Evolutionary conservation across 2,888 invertebrate genomes (phyloP).

Genomic region (Parnassius smintheus): DNA sequence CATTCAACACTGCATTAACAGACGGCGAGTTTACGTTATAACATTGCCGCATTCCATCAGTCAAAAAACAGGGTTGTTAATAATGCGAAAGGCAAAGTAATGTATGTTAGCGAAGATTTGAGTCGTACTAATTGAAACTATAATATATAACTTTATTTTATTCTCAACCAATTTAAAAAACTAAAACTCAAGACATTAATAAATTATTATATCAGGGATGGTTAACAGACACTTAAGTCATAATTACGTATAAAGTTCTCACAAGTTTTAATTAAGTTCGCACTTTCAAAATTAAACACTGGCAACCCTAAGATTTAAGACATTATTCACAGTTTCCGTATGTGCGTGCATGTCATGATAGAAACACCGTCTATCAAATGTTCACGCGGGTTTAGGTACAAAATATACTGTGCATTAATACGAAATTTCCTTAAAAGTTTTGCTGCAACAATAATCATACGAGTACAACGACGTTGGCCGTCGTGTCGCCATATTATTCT

Average conservation of each 20-base stretch:
- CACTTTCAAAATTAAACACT: not conserved
- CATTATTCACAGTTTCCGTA: conserved; percentile 18
- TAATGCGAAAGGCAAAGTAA: not conserved
- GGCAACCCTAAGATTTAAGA: conserved; percentile 11
- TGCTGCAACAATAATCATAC: conserved; percentile 4
- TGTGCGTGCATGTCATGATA: conserved; percentile 7
- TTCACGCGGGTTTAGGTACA: conserved; percentile 14
- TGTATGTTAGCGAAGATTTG: no score
- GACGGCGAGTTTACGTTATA: conserved; percentile 23
- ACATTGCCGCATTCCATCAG: conserved; percentile 26
- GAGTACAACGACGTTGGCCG: not conserved
- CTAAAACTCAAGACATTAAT: no score
- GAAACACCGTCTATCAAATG: conserved; percentile 11
- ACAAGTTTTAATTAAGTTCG: no score
- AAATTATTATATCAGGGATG: no score
- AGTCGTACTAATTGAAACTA: no score
- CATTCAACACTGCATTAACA: conserved; percentile 21
- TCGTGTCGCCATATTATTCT: conserved; percentile 1
- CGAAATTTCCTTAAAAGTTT: conserved; percentile 9
- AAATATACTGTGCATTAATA: conserved; percentile 6
- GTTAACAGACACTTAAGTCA: no score
- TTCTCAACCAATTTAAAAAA: no score
- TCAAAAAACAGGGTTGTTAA: conserved; percentile 15
- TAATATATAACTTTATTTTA: no score
- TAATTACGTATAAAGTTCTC: no score